Conservation (phyloP, 2,888 invertebrate genomes). For the Empis stercorea region DNA sequence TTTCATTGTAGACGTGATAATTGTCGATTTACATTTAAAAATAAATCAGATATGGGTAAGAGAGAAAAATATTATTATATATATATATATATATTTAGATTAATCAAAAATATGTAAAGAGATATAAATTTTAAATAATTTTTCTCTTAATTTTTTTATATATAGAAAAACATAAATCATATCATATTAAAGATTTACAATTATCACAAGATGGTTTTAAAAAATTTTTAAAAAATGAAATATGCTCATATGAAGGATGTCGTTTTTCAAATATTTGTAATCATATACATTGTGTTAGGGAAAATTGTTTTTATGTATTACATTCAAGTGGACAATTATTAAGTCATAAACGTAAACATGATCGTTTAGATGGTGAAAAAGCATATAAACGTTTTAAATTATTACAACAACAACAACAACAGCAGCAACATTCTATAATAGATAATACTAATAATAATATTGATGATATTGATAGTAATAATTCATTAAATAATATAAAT, state of each 20-base stretch:
- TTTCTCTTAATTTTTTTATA: background rate
- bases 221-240: slow-evolving; percentile 95
- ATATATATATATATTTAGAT: too few species aligned
- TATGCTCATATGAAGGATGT: slow-evolving; percentile 82
- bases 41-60: slow-evolving; percentile 98
- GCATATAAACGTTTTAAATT: slow-evolving; percentile 31
- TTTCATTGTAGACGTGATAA: slow-evolving; percentile 88
- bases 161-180: slow-evolving; percentile 95
- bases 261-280: slow-evolving; percentile 91
- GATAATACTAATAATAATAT: too few species aligned
- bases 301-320: slow-evolving; percentile 88
- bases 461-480: too few species aligned
- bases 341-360: slow-evolving; percentile 95
- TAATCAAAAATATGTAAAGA: too few species aligned
- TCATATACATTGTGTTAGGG: slow-evolving; percentile 95
- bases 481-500: background rate
- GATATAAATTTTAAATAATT: too few species aligned
- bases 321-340: slow-evolving; percentile 94
- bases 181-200: slow-evolving; percentile 95
- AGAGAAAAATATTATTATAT: too few species aligned
- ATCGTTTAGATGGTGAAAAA: slow-evolving; percentile 78
- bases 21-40: slow-evolving; percentile 94
- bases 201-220: slow-evolving; percentile 93
- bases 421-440: background rate
- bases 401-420: slow-evolving; percentile 3